These are phyloP conservation scores for Catalaphyllia jardinei DNA, from an alignment of 64 coral and sea anemone species.

Conservation along the genomic window DNA sequence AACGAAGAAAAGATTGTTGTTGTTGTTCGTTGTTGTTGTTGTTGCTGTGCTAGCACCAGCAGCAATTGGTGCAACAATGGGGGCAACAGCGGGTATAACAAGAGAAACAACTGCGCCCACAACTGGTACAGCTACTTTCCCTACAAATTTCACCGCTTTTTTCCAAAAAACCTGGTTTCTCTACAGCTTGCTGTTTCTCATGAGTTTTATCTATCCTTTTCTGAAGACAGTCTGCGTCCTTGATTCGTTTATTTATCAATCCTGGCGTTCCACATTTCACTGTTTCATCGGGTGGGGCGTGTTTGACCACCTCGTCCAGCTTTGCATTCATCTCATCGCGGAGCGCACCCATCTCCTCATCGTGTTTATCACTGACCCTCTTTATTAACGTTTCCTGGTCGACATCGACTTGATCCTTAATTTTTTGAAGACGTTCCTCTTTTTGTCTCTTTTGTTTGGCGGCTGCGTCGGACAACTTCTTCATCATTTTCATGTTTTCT, in stretches of 20 bases:
- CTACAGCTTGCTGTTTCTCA: not conserved
- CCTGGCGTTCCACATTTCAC: not conserved
- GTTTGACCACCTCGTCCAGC: not conserved
- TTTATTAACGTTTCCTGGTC: not conserved
- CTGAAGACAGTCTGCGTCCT: not conserved
- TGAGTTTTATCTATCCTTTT: not conserved
- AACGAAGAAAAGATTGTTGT: too few relatives aligned
- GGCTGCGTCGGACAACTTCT: conserved; percentile 1
- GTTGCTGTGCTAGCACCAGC: not conserved
- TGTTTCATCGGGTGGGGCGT: not conserved
- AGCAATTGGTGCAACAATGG: conserved; percentile 1
- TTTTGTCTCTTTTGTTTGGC: conserved; percentile 5
- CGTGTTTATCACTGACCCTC: conserved; percentile 5
- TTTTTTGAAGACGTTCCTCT: not conserved
- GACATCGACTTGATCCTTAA: not conserved
- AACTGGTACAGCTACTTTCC: not conserved
- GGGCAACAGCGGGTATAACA: not conserved
- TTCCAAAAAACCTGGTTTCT: conserved; percentile 17
- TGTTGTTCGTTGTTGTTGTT: too few relatives aligned
- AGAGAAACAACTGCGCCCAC: not conserved
- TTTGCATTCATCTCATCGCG: not conserved
- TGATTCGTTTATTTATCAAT: not conserved
- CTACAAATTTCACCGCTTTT: not conserved
- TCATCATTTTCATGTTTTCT: conserved; percentile 21
- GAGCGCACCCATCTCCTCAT: not conserved